Evolutionary conservation across 2,888 invertebrate genomes (phyloP).

Genomic region (Dendrolimus pini): DNA sequence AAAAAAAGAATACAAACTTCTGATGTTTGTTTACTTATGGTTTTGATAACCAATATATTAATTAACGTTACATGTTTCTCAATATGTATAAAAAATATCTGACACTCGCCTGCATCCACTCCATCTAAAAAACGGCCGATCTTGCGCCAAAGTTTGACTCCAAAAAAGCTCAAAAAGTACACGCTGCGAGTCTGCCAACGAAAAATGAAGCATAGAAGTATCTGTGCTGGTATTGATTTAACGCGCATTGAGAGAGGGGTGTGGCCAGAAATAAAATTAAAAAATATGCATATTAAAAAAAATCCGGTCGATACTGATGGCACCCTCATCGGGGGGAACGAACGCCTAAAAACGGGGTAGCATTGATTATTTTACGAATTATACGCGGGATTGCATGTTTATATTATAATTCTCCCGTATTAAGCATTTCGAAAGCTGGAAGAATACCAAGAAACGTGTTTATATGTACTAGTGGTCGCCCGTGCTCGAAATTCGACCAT

Average conservation of each 20-base stretch:
- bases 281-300: conserved; percentile 14
- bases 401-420: no score
- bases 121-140: not conserved
- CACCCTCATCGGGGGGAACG: not conserved
- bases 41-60: no score
- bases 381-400: not conserved
- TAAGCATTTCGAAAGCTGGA: no score
- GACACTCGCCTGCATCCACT: not conserved
- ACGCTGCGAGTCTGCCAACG: not conserved
- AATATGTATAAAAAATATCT: not conserved
- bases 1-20: no score
- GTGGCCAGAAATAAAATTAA: conserved; percentile 19
- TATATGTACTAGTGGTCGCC: no score
- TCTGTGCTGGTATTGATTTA: conserved; percentile 26
- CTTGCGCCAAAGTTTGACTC: not conserved
- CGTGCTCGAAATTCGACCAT: no score
- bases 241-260: conserved; percentile 8
- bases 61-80: conserved; percentile 1
- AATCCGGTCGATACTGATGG: conserved; percentile 17
- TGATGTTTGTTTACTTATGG: no score
- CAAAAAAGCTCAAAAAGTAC: not conserved
- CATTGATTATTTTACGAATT: not conserved
- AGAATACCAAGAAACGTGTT: no score
- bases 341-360: not conserved
- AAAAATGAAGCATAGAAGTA: conserved; percentile 19